Percentiles rank a stretch among this genome's conserved stretches.
These are phyloP conservation scores for Epizoanthus ramosus DNA, from an alignment of 92 coral and sea anemone species.

Conservation along the genomic window DNA sequence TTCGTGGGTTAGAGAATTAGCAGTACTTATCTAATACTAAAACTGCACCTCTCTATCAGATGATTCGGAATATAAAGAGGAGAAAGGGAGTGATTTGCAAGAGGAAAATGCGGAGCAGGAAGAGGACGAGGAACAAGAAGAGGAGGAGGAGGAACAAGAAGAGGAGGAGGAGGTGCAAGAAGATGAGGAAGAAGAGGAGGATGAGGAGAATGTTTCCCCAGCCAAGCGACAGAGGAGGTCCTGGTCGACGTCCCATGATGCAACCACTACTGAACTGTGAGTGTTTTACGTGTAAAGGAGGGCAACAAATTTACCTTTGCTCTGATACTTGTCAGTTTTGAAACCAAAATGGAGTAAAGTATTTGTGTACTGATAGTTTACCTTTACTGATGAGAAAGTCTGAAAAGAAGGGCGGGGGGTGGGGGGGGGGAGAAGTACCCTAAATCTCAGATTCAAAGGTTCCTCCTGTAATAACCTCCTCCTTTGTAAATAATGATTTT, in stretches of 20 bases:
- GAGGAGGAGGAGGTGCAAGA: background rate
- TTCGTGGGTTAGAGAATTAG: no score
- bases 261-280: slow-evolving; percentile 4
- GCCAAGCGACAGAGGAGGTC: slow-evolving; percentile 26
- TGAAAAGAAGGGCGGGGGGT: no score
- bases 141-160: background rate
- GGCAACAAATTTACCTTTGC: background rate
- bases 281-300: background rate
- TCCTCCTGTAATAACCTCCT: no score
- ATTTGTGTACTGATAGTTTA: no score
- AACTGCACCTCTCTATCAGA: background rate
- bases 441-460: no score
- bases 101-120: background rate
- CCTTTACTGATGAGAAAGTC: no score
- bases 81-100: background rate
- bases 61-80: background rate
- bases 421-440: no score
- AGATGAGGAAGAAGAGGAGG: slow-evolving; percentile 2
- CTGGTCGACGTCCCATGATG: background rate
- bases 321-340: no score
- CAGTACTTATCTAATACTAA: background rate
- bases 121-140: background rate
- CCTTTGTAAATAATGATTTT: no score
- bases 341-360: no score
- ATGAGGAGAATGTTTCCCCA: slow-evolving; percentile 14